Evolutionary conservation across 1,140 invertebrate species (phyloP).

Genomic region (Mizuhopecten yessoensis): DNA sequence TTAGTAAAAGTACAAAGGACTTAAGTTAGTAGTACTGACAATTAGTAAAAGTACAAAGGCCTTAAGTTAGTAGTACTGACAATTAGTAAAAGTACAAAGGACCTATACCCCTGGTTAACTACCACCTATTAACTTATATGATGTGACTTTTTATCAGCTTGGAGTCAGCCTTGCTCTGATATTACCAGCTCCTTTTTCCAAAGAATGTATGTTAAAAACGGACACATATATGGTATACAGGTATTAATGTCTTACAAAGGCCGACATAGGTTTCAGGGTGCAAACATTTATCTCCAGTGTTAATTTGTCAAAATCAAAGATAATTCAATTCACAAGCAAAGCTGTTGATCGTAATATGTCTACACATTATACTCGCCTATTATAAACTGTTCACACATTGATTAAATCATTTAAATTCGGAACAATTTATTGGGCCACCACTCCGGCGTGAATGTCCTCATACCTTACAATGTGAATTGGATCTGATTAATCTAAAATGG

Average conservation of each 20-base stretch:
- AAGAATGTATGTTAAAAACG: neutral
- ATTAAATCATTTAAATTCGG: neutral
- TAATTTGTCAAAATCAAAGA: constrained; percentile 36
- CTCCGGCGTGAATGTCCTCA: neutral
- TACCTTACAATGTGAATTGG: neutral
- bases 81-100: too few species aligned
- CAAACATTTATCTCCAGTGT: constrained; percentile 15
- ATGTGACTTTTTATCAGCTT: too few species aligned
- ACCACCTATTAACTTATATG: too few species aligned
- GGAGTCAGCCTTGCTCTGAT: too few species aligned
- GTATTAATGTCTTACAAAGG: neutral
- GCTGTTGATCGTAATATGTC: constrained; percentile 33
- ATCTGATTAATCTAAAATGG: neutral
- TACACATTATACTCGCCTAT: neutral
- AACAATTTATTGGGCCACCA: constrained; percentile 6
- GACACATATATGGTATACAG: too few species aligned
- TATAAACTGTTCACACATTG: constrained; percentile 28
- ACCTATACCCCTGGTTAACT: too few species aligned
- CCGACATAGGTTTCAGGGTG: constrained; percentile 5
- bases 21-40: too few species aligned
- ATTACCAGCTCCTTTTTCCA: too few species aligned
- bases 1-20: too few species aligned
- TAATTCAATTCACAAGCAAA: neutral
- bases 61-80: too few species aligned
- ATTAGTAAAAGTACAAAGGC: too few species aligned